Evolutionary conservation across 1,140 invertebrate genomes (phyloP), one percentile per base, ranked within the genome.

Genomic region (Thaumetopoea pityocampa): DNA sequence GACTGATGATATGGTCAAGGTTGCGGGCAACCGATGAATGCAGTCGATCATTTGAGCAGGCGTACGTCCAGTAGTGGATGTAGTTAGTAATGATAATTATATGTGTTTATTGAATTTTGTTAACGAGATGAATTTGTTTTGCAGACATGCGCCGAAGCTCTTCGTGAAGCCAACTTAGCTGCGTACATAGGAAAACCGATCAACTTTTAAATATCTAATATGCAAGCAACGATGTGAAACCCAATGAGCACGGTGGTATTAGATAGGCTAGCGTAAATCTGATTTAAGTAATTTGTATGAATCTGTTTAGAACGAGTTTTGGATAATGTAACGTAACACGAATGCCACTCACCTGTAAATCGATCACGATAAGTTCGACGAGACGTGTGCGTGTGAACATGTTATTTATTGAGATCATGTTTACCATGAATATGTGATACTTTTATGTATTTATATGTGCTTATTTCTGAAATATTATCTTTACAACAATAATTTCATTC

Each of bases 101-200:
- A 2, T 33, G 8, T 24, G 32, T 26, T 43, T 33, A 10, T 28
- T 28, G 5, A 7, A n/a, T 5, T 26, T 28, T 7, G 18, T 38
- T 18, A 37, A 24, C 6, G 10, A 6, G 6, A 17, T 38, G 4
- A 8, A 9, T 28, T 15, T 28, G 14, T 76, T 55, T 87, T 86
- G 11, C 87, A 97, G 93, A 99, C 98, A 14, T 98, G 97, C 59
- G 90, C 98, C 1, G 98, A 99, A 87, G 98, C 98, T 1, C 88
- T 99, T 35, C 90, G 98, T 83, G 98, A 99, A 89, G 98, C 98
- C 4, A 97, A 99, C 77, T 76, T 99, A 17, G 92, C 94, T 9
- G 98, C 98, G 1, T 98, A 96, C 71, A 96, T 90, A 79, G 98
- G 98, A 51, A 99, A 99, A 88, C 91, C 98, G 11, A 99, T 99